These are phyloP conservation scores for Piezodorus guildinii DNA, from an alignment of 1,140 invertebrate species.

Conservation along the genomic window DNA sequence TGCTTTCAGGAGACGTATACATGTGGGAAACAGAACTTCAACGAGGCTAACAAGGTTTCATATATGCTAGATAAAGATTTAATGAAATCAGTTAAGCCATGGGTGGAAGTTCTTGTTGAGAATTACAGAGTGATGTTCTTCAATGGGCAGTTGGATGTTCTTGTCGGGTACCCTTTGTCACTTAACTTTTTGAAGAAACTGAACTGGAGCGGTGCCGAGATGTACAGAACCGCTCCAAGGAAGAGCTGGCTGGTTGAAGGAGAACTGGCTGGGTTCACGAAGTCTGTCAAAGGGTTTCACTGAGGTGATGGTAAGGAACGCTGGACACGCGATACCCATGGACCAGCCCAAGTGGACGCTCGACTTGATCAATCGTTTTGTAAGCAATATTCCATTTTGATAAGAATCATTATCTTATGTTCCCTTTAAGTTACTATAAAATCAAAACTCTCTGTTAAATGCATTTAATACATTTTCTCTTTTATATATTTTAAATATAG, in stretches of 20 bases:
- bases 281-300: slow-evolving; percentile 43
- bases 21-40: slow-evolving; percentile 62
- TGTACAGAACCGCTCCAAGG: slow-evolving; percentile 51
- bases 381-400: no score
- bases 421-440: no score
- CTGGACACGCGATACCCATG: slow-evolving; percentile 53
- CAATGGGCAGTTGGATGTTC: slow-evolving; percentile 77
- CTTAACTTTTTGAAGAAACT: slow-evolving; percentile 49
- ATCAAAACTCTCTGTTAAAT: no score
- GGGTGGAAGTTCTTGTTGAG: slow-evolving; percentile 54
- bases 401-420: no score
- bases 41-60: slow-evolving; percentile 45
- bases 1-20: slow-evolving; percentile 43
- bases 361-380: slow-evolving; percentile 46
- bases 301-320: slow-evolving; percentile 47
- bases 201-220: slow-evolving; percentile 49
- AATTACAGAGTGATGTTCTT: slow-evolving; percentile 59
- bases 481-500: no score
- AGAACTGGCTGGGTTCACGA: slow-evolving; percentile 28
- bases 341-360: slow-evolving; percentile 52
- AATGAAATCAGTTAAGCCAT: slow-evolving; percentile 67
- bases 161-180: slow-evolving; percentile 66
- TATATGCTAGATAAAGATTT: slow-evolving; percentile 60
- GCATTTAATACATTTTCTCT: no score
- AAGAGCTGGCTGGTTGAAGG: slow-evolving; percentile 25